Conservation (phyloP, 2,113 vertebrate species). For the Lepus americanus region DNA sequence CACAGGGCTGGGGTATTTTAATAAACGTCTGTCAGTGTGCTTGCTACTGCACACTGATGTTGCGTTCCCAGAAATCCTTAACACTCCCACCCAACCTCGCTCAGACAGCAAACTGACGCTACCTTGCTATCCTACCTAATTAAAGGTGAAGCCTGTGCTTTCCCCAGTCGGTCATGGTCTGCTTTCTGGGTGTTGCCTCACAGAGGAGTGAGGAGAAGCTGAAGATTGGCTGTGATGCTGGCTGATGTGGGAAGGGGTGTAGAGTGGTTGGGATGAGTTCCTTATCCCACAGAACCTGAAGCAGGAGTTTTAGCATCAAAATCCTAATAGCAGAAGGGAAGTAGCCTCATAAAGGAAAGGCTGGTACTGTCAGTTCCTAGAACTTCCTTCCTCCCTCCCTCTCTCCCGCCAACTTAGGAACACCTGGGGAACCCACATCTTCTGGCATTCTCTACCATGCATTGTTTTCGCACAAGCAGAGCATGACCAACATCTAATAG, state of each 20-base stretch:
- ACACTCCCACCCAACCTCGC: constrained; percentile 38
- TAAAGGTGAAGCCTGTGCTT: constrained; percentile 69
- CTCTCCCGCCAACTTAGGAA: background rate
- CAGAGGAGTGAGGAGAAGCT: background rate
- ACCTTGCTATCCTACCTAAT: constrained; percentile 67
- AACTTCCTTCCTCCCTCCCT: background rate
- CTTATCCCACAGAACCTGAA: constrained; percentile 8
- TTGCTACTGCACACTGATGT: background rate
- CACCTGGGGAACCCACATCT: constrained; percentile 15
- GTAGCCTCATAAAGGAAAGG: background rate
- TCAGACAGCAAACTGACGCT: constrained; percentile 64
- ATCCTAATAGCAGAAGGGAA: background rate
- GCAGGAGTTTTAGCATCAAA: background rate
- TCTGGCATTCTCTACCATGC: constrained; percentile 35
- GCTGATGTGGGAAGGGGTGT: background rate
- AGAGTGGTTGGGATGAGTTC: background rate
- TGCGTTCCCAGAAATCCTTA: constrained; percentile 67
- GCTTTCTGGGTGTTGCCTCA: constrained; percentile 54
- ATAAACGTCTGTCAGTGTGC: constrained; percentile 63
- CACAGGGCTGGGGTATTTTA: constrained; percentile 61
- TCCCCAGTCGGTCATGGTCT: constrained; percentile 48
- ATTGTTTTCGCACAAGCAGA: constrained; percentile 63
- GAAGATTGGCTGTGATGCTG: background rate
- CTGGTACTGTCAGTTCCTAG: background rate
- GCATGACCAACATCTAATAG: constrained; percentile 54